Conservation (phyloP, 1,140 invertebrate species). For the Drosophila eugracilis region DNA sequence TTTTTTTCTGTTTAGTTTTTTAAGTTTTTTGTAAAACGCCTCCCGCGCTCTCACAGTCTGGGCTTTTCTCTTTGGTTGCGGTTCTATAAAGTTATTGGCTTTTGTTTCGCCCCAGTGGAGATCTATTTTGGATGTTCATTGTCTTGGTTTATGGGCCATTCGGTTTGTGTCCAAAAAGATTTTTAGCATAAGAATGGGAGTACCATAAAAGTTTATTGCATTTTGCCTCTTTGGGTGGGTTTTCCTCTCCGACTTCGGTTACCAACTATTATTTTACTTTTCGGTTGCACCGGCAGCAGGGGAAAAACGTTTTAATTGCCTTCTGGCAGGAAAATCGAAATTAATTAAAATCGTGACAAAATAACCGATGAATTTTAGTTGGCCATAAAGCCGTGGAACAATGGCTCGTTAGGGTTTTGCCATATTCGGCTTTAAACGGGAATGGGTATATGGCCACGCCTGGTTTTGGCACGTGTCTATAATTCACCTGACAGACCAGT, state of each 20-base stretch:
- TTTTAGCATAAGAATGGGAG: constrained; percentile 76
- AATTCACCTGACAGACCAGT: constrained; percentile 51
- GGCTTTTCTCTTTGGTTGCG: constrained; percentile 35
- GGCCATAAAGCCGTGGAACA: constrained; percentile 41
- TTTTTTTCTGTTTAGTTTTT: too few species aligned
- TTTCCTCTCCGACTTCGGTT: constrained; percentile 24
- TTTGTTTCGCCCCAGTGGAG: constrained; percentile 61
- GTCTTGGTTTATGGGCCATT: constrained; percentile 71
- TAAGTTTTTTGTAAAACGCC: constrained; percentile 61
- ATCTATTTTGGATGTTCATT: constrained; percentile 59
- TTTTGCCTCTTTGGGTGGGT: constrained; percentile 64
- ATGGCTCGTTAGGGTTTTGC: constrained; percentile 49
- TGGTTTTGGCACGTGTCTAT: constrained; percentile 45
- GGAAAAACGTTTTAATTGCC: constrained; percentile 37
- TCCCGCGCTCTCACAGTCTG: constrained; percentile 75
- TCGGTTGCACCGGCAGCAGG: constrained; percentile 43
- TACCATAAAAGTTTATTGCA: constrained; percentile 66
- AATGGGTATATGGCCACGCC: constrained; percentile 23
- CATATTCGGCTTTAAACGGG: constrained; percentile 17
- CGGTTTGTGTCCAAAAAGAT: constrained; percentile 45
- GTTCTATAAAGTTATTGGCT: constrained; percentile 76
- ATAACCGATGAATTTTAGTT: constrained; percentile 44
- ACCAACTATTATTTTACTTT: constrained; percentile 1
- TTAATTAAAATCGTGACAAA: constrained; percentile 59
- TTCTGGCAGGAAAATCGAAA: constrained; percentile 43